phyloP scores from a whole-genome alignment of 2,113 vertebrate genomes.

The Platichthys stellatus region DNA sequence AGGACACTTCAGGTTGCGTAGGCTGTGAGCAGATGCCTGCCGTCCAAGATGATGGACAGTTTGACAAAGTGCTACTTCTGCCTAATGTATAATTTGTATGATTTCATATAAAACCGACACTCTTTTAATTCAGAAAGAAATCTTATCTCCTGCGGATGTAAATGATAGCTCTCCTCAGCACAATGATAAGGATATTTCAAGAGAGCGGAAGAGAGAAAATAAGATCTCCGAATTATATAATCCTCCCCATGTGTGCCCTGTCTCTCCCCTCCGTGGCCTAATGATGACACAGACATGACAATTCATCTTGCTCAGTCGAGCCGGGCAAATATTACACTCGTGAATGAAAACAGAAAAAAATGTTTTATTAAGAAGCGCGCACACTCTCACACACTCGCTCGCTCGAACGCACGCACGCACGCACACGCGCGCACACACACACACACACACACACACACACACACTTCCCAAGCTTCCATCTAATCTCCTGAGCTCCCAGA shows the following conservation, averaged over 20 bases:
- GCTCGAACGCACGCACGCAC: neutral
- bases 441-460: conserved; percentile 18
- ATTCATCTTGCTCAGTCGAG: conserved; percentile 47
- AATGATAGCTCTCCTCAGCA: conserved; percentile 36
- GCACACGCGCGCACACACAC: conserved; percentile 24
- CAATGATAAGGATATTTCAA: conserved; percentile 42
- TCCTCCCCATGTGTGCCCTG: conserved; percentile 38
- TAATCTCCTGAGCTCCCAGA: conserved; percentile 68
- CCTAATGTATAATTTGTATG: conserved; percentile 15
- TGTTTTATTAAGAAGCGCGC: conserved; percentile 11
- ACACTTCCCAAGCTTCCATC: conserved; percentile 41
- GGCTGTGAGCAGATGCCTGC: conserved; percentile 12
- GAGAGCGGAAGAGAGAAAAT: conserved; percentile 34
- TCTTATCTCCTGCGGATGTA: conserved; percentile 18
- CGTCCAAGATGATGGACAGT: conserved; percentile 32
- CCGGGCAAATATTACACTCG: conserved; percentile 50
- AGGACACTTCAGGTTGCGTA: conserved; percentile 53
- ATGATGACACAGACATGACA: conserved; percentile 53
- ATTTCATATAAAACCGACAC: conserved; percentile 5
- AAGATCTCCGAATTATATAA: conserved; percentile 55
- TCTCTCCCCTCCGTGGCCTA: conserved; percentile 55
- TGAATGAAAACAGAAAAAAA: conserved; percentile 30
- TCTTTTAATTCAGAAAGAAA: neutral
- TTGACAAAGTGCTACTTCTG: conserved; percentile 16
- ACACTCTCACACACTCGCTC: conserved; percentile 18